These are phyloP conservation scores for Eristalinus aeneus DNA, from an alignment of 2,888 invertebrate genomes.

Conservation along the genomic window DNA sequence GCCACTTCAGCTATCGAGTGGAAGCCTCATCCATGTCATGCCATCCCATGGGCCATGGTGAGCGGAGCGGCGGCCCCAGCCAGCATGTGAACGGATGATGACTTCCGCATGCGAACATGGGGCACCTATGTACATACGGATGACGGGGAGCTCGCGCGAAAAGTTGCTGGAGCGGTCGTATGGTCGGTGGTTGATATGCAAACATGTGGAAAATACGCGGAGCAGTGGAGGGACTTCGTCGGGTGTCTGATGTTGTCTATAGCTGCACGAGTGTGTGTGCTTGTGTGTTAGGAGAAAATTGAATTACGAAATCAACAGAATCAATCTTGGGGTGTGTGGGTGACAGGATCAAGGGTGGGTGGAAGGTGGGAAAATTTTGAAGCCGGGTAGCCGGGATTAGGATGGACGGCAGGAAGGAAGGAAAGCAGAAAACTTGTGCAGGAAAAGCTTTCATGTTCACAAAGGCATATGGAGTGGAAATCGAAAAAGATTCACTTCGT, in stretches of 20 bases:
- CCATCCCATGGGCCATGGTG: constrained; percentile 32
- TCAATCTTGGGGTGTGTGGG: constrained; percentile 53
- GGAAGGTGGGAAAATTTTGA: background rate
- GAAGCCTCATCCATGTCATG: constrained; percentile 59
- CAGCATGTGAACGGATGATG: constrained; percentile 66
- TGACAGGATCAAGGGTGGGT: background rate
- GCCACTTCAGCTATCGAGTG: constrained; percentile 65
- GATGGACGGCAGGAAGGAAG: constrained; percentile 52
- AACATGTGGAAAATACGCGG: constrained; percentile 62
- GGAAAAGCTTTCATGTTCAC: constrained; percentile 42
- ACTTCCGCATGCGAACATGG: constrained; percentile 68
- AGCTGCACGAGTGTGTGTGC: background rate
- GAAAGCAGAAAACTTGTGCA: constrained; percentile 51
- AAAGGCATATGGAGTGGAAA: background rate
- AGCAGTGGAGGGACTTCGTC: constrained; percentile 27
- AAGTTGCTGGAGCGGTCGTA: constrained; percentile 35
- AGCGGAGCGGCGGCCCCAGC: constrained; percentile 1
- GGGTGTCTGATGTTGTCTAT: constrained; percentile 51
- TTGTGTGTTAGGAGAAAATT: constrained; percentile 64
- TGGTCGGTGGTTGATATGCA: constrained; percentile 64
- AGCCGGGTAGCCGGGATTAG: background rate
- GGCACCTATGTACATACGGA: constrained; percentile 10
- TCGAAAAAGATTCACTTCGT: constrained; percentile 28
- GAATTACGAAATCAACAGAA: constrained; percentile 71
- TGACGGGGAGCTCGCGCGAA: constrained; percentile 45